Conservation (phyloP, 37 sponge, comb jelly and placozoan genomes). For the Lycopodina hypogea region DNA sequence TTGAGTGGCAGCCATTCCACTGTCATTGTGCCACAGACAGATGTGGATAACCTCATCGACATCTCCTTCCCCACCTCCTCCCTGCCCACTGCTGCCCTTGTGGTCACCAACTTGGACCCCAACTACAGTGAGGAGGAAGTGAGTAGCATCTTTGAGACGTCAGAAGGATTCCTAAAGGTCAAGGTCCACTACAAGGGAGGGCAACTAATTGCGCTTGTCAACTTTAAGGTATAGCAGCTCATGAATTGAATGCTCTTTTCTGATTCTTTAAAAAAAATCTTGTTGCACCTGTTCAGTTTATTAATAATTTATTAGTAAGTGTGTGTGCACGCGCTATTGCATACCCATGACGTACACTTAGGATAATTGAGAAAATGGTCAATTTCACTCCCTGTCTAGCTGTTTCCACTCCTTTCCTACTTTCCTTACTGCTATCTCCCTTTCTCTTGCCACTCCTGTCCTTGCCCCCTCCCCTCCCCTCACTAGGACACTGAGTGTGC, state of each 20-base stretch:
- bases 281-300: too few relatives aligned
- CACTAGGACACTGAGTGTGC: slow-evolving; percentile 52
- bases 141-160: background rate
- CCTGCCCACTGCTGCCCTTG: slow-evolving; percentile 52
- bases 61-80: slow-evolving; percentile 2
- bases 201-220: background rate
- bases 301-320: too few relatives aligned
- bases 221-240: slow-evolving; percentile 1
- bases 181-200: background rate
- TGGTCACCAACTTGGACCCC: slow-evolving; percentile 74
- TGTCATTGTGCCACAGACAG: background rate
- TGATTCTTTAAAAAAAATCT: too few relatives aligned
- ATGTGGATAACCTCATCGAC: background rate
- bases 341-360: too few relatives aligned
- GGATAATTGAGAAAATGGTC: too few relatives aligned
- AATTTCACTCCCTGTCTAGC: too few relatives aligned
- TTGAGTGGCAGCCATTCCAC: too few relatives aligned
- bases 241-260: too few relatives aligned
- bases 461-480: background rate
- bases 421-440: background rate
- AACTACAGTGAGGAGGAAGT: slow-evolving; percentile 67
- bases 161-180: background rate
- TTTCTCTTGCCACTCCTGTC: background rate
- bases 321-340: too few relatives aligned
- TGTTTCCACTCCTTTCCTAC: too few relatives aligned